phyloP scores from a whole-genome alignment of 1,140 invertebrate genomes.

The Listronotus bonariensis region DNA sequence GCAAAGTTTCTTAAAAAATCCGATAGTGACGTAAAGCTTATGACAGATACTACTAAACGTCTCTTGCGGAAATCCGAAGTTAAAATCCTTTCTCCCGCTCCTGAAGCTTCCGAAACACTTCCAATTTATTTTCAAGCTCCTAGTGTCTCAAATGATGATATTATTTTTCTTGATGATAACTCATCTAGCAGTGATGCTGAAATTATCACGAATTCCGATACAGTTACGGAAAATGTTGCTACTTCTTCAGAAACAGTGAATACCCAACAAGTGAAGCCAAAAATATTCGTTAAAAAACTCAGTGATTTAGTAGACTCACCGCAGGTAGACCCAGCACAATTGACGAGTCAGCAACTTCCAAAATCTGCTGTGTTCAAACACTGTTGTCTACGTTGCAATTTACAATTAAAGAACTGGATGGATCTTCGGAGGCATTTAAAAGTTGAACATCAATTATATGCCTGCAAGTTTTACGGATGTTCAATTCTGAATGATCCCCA shows the following conservation, averaged over 20 bases:
- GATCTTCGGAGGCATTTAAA: background rate
- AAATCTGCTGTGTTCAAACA: background rate
- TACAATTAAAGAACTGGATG: background rate
- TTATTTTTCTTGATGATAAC: no score
- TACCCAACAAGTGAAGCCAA: background rate
- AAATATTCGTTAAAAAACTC: constrained; percentile 24
- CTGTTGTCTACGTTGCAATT: background rate
- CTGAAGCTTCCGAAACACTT: background rate
- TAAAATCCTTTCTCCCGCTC: no score
- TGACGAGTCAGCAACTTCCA: no score
- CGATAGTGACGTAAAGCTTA: no score
- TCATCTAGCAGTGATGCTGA: no score
- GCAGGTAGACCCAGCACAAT: background rate
- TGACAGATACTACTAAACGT: no score
- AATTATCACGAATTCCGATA: background rate
- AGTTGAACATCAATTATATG: background rate
- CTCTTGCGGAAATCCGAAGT: no score
- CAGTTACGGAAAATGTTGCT: background rate
- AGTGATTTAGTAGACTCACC: constrained; percentile 1
- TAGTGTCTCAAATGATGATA: no score
- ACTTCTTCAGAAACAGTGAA: background rate
- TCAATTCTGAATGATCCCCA: background rate
- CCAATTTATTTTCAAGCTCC: no score
- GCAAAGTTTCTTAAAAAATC: constrained; percentile 1
- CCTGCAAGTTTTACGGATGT: background rate